Evolutionary conservation across 1,140 invertebrate genomes (phyloP), one percentile per base, ranked within the genome.

Genomic region (Anoplolepis gracilipes): DNA sequence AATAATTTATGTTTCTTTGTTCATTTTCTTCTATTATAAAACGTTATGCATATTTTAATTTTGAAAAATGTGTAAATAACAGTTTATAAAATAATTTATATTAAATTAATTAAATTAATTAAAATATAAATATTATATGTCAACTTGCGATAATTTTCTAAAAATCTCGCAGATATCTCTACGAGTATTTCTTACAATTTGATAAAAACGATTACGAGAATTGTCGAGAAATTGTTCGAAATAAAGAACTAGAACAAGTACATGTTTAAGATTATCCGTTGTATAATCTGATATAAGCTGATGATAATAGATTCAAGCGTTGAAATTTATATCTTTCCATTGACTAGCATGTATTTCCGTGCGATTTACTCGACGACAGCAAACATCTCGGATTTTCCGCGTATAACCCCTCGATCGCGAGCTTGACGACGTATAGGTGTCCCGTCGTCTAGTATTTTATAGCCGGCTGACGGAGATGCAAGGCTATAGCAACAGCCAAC

Each of bases 401-500:
- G 5, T 33, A 65, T 46, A 65, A 64, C 49, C 5, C 25, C 25
- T 57, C 33, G 11, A 46, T 67, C 22, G 61, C 42, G 76, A 2
- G 11, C 10, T 67, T 53, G 76, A 79, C 46, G 62, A 53, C 30
- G 16, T 36, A 67, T 46, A 53, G 42, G 62, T 77, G 39, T 69
- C 22, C 3, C 22, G 13, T 25, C 61, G n/a, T 79, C 46, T 69
- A 69, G 46, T 55, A 79, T 79, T 69, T 79, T 69, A 79, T 30
- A 53, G 53, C 42, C 19, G 42, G 30, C 30, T 67, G 53, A 76
- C 55, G 25, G 33, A 61, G 36, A 61, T 64, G 25, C 19, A 30
- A 59, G 22, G 19, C 10, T 77, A 39, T 42, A 64, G 39, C 28
- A 65, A 49, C 28, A 61, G 13, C 61, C n/a, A 53, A 46, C n/a